These are phyloP conservation scores for Boulengeromyrus knoepffleri DNA, from an alignment of 2,113 vertebrate genomes.

Conservation along the genomic window DNA sequence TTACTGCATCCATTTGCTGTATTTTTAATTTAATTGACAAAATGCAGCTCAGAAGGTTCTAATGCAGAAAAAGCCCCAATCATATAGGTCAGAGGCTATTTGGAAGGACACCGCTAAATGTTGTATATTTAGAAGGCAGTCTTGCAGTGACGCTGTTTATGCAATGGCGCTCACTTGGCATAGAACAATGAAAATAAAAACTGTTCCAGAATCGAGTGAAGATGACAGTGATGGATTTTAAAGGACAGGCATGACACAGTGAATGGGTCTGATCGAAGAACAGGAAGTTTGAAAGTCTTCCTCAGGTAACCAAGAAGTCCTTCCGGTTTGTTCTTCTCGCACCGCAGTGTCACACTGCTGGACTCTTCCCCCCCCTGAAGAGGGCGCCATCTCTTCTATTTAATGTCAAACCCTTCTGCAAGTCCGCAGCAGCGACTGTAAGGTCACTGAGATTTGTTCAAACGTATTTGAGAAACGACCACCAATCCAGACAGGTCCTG, in stretches of 20 bases:
- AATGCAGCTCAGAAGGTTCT: not conserved
- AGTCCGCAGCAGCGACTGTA: not conserved
- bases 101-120: not conserved
- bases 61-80: not conserved
- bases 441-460: not conserved
- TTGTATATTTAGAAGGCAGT: not conserved
- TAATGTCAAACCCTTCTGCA: conserved; percentile 24
- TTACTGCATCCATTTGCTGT: not conserved
- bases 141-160: not conserved
- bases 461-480: not conserved
- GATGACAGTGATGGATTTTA: not conserved
- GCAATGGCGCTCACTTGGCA: not conserved
- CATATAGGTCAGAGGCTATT: not conserved
- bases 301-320: not conserved
- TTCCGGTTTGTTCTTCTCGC: not conserved
- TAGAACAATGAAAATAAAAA: not conserved
- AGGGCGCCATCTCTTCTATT: not conserved
- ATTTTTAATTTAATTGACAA: not conserved
- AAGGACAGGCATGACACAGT: not conserved
- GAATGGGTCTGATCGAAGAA: not conserved
- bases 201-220: not conserved
- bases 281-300: not conserved
- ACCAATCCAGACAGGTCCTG: not conserved
- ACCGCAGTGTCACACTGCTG: not conserved
- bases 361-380: not conserved